A percentile compares a stretch with the other conserved stretches of the same genome.
Conservation (phyloP, 2,797 vertebrate genomes). For the Macropus fuliginosus region DNA sequence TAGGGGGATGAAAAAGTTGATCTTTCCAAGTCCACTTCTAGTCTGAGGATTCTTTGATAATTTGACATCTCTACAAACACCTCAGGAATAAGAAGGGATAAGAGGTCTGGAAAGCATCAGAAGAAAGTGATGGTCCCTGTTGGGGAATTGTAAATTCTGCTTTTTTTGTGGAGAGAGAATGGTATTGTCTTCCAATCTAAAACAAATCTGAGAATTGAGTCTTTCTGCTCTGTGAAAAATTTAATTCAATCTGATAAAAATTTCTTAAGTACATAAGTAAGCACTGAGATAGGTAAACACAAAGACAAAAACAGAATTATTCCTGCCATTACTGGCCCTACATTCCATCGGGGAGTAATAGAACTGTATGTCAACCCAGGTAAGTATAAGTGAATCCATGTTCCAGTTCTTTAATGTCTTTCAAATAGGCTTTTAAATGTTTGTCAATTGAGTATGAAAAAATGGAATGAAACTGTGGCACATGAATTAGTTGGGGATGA, state of each 20-base stretch:
- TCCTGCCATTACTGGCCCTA: background rate
- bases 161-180: background rate
- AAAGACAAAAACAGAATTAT: background rate
- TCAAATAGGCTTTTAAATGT: background rate
- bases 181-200: background rate
- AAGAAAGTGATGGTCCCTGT: background rate
- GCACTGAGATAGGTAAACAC: background rate
- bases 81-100: background rate
- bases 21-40: background rate
- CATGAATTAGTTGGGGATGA: background rate
- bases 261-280: background rate
- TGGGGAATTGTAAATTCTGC: background rate
- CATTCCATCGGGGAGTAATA: background rate
- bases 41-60: background rate
- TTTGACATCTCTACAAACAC: background rate
- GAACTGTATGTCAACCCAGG: too few relatives aligned
- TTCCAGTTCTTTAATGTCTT: background rate
- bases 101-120: background rate
- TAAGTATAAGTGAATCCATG: fast-evolving
- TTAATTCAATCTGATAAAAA: background rate
- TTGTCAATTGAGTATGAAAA: slow-evolving; percentile 16
- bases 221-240: background rate
- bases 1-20: background rate
- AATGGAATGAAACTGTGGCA: background rate
- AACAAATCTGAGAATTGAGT: background rate